phyloP scores from a whole-genome alignment of 2,797 vertebrate genomes.

The Hemitrygon akajei region DNA sequence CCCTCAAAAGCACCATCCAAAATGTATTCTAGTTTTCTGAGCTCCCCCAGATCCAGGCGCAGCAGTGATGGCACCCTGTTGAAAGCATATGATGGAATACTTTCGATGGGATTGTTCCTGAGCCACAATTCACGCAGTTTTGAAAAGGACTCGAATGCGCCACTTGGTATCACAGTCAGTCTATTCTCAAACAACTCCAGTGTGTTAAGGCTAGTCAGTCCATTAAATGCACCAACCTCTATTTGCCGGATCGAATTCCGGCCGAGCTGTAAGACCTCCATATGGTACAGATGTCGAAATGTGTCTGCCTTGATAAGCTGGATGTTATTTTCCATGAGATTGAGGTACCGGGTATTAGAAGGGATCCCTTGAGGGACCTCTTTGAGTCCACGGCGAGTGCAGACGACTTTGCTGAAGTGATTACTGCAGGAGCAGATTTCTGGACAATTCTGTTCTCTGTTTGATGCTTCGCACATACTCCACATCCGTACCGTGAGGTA shows the following conservation, averaged over 20 bases:
- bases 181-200: slow-evolving; percentile 96
- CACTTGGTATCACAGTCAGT: slow-evolving; percentile 90
- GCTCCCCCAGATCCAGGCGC: slow-evolving; percentile 90
- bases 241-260: slow-evolving; percentile 91
- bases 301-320: slow-evolving; percentile 91
- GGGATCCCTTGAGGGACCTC: slow-evolving; percentile 87
- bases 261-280: slow-evolving; percentile 92
- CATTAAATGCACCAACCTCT: slow-evolving; percentile 94
- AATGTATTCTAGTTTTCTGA: slow-evolving; percentile 92
- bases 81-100: slow-evolving; percentile 95
- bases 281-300: slow-evolving; percentile 86
- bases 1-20: slow-evolving; percentile 94
- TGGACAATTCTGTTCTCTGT: slow-evolving; percentile 84
- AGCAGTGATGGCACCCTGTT: slow-evolving; percentile 92
- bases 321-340: slow-evolving; percentile 98
- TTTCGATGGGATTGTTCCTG: slow-evolving; percentile 94
- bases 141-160: slow-evolving; percentile 94
- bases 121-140: slow-evolving; percentile 94
- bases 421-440: slow-evolving; percentile 90
- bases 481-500: slow-evolving; percentile 83
- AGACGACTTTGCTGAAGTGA: slow-evolving; percentile 96
- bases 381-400: slow-evolving; percentile 80
- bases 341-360: slow-evolving; percentile 84
- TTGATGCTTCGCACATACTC: slow-evolving; percentile 74
- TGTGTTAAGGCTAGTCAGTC: slow-evolving; percentile 92